These are phyloP conservation scores for Willisornis vidua DNA, from an alignment of 2,113 vertebrate species.

Conservation along the genomic window DNA sequence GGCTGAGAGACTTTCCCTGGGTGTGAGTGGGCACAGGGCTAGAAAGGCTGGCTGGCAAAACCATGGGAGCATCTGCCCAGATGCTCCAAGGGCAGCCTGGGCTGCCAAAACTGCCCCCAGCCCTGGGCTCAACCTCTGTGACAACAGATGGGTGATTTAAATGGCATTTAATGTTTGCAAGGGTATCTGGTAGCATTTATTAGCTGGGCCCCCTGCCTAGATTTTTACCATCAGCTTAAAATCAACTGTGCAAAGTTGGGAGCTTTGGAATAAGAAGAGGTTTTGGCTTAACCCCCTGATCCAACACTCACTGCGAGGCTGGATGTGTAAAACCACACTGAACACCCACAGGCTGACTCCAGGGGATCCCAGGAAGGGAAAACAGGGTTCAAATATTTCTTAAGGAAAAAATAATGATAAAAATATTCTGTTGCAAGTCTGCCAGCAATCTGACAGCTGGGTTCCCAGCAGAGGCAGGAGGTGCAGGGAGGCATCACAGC, in stretches of 20 bases:
- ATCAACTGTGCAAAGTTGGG: not conserved
- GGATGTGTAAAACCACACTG: not conserved
- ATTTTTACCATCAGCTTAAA: not conserved
- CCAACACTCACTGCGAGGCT: rapidly evolving
- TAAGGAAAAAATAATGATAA: not conserved
- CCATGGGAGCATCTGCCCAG: not conserved
- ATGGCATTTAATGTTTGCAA: not conserved
- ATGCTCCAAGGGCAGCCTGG: not conserved
- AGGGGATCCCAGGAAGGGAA: not conserved
- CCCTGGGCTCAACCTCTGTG: not conserved
- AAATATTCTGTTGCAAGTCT: not conserved
- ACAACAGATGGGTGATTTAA: not conserved
- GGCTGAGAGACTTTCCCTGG: not conserved
- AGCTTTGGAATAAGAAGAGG: rapidly evolving
- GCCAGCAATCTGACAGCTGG: not conserved
- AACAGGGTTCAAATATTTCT: not conserved
- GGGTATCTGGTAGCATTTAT: not conserved
- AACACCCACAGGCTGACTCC: not conserved
- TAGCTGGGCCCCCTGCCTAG: not conserved
- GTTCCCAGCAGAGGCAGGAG: not conserved
- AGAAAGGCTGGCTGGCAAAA: not conserved
- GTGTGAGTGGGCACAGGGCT: not conserved
- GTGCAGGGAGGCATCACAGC: not conserved
- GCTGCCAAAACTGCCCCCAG: not conserved
- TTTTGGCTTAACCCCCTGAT: not conserved